A percentile compares a stretch with the other conserved stretches of the same genome.
phyloP scores from a whole-genome alignment of 2,888 invertebrate genomes.

The Parnassius orleans region DNA sequence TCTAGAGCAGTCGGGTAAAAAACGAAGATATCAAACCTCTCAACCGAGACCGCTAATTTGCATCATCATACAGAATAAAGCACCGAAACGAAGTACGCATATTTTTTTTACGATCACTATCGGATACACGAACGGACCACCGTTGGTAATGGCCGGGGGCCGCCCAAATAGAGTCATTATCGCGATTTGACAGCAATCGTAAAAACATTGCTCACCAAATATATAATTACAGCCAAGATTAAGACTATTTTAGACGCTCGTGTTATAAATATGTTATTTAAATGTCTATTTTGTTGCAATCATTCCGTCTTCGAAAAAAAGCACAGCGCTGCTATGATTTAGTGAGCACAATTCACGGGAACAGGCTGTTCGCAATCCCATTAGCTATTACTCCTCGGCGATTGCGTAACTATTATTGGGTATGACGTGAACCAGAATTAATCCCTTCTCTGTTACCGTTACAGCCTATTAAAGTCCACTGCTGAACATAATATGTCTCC shows the following conservation, averaged over 20 bases:
- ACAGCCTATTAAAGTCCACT: no score
- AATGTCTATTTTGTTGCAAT: slow-evolving; percentile 42
- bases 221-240: slow-evolving; percentile 54
- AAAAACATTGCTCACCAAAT: slow-evolving; percentile 42
- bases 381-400: neutral
- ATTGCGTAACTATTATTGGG: neutral
- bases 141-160: slow-evolving; percentile 45
- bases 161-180: slow-evolving; percentile 57
- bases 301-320: slow-evolving; percentile 40
- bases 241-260: slow-evolving; percentile 36
- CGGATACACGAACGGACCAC: slow-evolving; percentile 41
- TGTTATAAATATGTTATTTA: slow-evolving; percentile 43
- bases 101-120: slow-evolving; percentile 13
- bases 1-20: no score
- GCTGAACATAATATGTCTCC: no score
- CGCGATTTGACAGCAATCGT: slow-evolving; percentile 50
- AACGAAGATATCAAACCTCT: no score
- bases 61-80: slow-evolving; percentile 8
- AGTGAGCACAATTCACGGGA: slow-evolving; percentile 32
- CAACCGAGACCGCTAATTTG: no score
- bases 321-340: slow-evolving; percentile 41
- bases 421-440: no score
- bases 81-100: neutral
- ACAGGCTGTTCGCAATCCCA: neutral
- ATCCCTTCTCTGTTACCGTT: no score